Percentiles rank a stretch among this genome's conserved stretches.
These are phyloP conservation scores for Acrossocheilus wenchowensis DNA, from an alignment of 2,797 vertebrate species.

Conservation along the genomic window DNA sequence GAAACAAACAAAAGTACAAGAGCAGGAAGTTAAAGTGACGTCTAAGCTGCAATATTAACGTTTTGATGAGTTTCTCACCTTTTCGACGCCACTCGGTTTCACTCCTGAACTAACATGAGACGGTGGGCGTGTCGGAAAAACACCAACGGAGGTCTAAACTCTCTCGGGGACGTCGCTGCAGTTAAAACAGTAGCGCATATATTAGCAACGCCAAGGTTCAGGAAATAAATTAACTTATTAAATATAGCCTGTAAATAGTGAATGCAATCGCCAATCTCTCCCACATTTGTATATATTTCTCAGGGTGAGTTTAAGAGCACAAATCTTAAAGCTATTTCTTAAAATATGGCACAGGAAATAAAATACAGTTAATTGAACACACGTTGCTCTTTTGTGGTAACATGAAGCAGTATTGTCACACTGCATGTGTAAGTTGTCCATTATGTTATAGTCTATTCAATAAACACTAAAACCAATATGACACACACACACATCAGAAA, in stretches of 20 bases:
- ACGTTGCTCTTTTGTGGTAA: background rate
- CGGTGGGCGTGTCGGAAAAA: background rate
- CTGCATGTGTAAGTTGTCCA: background rate
- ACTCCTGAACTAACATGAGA: background rate
- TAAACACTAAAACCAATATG: background rate
- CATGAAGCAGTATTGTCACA: background rate
- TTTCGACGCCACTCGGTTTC: background rate
- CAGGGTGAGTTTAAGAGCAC: background rate
- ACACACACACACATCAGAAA: background rate
- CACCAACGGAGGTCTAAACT: background rate
- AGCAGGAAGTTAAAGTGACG: background rate
- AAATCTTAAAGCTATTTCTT: too few species aligned
- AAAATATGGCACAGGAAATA: background rate
- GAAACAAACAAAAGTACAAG: background rate
- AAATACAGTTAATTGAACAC: background rate
- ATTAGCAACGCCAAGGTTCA: background rate
- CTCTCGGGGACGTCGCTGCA: background rate
- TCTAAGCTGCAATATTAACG: background rate
- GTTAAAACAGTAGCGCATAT: background rate
- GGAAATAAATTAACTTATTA: background rate
- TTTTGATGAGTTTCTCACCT: conserved; percentile 19
- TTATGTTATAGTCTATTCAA: background rate
- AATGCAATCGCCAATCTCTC: background rate
- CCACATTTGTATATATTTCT: background rate
- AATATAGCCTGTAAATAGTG: background rate